Evolutionary conservation across 64 coral and sea anemone species (phyloP).

Genomic region (Porites australiensis): DNA sequence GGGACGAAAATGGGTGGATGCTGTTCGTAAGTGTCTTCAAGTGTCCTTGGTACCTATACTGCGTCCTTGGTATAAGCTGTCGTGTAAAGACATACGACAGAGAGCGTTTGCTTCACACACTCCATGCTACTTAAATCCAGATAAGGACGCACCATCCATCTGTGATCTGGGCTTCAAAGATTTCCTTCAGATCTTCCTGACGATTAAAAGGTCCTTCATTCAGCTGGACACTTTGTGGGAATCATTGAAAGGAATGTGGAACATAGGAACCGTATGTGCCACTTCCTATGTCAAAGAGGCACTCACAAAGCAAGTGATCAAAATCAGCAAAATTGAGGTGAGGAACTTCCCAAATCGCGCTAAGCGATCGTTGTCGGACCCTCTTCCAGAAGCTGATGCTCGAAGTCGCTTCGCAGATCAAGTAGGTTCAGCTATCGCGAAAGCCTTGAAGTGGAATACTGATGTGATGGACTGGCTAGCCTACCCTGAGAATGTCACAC

Average conservation of each 20-base stretch:
- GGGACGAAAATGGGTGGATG: slow-evolving; percentile 45
- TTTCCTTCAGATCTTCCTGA: slow-evolving; percentile 46
- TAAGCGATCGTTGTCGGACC: slow-evolving; percentile 8
- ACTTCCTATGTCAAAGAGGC: background rate
- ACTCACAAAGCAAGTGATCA: background rate
- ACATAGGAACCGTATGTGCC: background rate
- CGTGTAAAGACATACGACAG: slow-evolving; percentile 47
- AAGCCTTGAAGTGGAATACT: slow-evolving; percentile 31
- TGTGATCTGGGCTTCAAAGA: slow-evolving; percentile 56
- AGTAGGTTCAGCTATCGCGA: slow-evolving; percentile 45
- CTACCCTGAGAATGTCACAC: slow-evolving; percentile 13
- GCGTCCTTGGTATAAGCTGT: slow-evolving; percentile 31
- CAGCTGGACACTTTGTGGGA: slow-evolving; percentile 37
- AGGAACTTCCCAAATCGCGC: slow-evolving; percentile 6
- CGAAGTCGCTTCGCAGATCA: slow-evolving; percentile 1
- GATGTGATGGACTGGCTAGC: slow-evolving; percentile 51
- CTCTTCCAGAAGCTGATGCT: slow-evolving; percentile 24
- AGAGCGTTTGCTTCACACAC: slow-evolving; percentile 60
- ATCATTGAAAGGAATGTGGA: slow-evolving; percentile 55
- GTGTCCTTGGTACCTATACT: slow-evolving; percentile 61
- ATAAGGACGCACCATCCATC: slow-evolving; percentile 25
- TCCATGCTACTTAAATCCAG: slow-evolving; percentile 54
- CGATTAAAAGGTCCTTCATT: slow-evolving; percentile 35
- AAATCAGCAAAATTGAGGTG: slow-evolving; percentile 1
- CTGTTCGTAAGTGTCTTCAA: slow-evolving; percentile 62